A percentile compares a stretch with the other conserved stretches of the same genome.
phyloP scores from a whole-genome alignment of 2,888 invertebrate species.

The Ptychoptera contaminata region DNA sequence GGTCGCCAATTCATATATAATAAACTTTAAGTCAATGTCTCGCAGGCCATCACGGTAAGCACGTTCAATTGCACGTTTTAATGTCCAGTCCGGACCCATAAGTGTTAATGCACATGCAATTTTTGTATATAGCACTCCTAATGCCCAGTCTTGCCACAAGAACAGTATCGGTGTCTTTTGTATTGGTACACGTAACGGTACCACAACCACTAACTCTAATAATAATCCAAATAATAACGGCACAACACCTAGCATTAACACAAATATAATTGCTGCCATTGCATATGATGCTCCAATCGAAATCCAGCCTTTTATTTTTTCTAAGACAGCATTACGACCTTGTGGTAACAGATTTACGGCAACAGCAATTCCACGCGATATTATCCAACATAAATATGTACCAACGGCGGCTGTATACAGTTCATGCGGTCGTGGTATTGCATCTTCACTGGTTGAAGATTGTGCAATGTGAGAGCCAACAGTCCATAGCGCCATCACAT shows the following conservation, averaged over 20 bases:
- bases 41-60: conserved; percentile 87
- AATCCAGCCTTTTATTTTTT: conserved; percentile 56
- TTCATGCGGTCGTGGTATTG: conserved; percentile 67
- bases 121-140: conserved; percentile 94
- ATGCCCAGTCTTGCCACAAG: conserved; percentile 93
- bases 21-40: conserved; percentile 79
- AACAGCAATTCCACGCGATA: conserved; percentile 67
- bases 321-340: conserved; percentile 62
- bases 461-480: conserved; percentile 34
- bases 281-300: conserved; percentile 59
- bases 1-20: conserved; percentile 70
- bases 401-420: conserved; percentile 89
- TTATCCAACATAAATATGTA: conserved; percentile 87
- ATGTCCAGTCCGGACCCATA: conserved; percentile 96
- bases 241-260: conserved; percentile 73
- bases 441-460: conserved; percentile 20
- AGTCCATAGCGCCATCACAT: conserved; percentile 76
- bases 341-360: conserved; percentile 79
- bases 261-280: conserved; percentile 47
- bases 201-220: conserved; percentile 79
- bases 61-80: conserved; percentile 81
- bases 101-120: conserved; percentile 91
- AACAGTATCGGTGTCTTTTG: conserved; percentile 82
- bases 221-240: conserved; percentile 84
- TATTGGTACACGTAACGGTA: conserved; percentile 82